Evolutionary conservation across 2,113 vertebrate genomes (phyloP), one percentile per base, ranked within the genome.

Genomic region (Heterotis niloticus): DNA sequence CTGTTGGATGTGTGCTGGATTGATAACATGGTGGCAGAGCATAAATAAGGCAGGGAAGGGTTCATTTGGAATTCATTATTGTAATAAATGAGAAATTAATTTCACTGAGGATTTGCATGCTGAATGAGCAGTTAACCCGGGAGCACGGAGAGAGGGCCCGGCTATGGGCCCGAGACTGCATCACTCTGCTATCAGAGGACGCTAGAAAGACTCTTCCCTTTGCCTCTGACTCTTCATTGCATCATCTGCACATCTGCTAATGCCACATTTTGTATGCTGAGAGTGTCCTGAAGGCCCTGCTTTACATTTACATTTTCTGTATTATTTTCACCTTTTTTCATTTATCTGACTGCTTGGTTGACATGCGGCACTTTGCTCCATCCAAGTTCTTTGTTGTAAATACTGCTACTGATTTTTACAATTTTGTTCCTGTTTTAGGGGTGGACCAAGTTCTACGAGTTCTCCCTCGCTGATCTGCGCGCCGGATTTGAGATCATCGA

Each of bases 381-480:
- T 51, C n/a, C 9, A n/a, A 51, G 69, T 4, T 9, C 1, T 54
- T 51, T 72, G 18, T 54, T 7, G 34, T 44, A 44, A 44, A 44
- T 44, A 44, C 34, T 44, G 34, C 7, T 44, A 44, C 7, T 72
- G 51, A 2, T 54, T 18, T n/a, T 79, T 44, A 16, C 60, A 34
- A 62, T 52, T 54, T 23, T 72, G 69, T 83, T 81, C 80, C 79
- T 89, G 34, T 44, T 68, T 12, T 80, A 99, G 98, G 96, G 97
- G 57, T 99, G 98, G 97, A 99, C 97, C n/a, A 97, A 98, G 79
- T 99, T 99, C 90, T 98, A 99, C 79, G 96, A 99, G 86, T 99
- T 99, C 88, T 99, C 98, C 65, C 89, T 98, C 82, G 96, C 96
- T 17, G 98, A 99, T 88, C 94, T 99, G 64, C 96, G 96, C 34